phyloP scores from a whole-genome alignment of 2,888 invertebrate genomes.

The Syrphus vitripennis region DNA sequence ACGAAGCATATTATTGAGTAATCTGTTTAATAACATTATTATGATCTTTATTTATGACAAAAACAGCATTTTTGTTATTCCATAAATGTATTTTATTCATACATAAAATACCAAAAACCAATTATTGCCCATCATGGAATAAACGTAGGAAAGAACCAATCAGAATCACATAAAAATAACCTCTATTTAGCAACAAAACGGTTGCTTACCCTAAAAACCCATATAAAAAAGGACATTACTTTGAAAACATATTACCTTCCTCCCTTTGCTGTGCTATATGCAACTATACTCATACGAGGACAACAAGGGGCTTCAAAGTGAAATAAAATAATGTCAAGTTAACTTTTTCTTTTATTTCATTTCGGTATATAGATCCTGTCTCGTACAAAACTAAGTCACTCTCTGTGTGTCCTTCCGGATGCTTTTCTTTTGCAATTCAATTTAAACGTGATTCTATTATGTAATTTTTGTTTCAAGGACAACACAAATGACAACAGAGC shows the following conservation, averaged over 20 bases:
- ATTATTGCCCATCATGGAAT: neutral
- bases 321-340: constrained; percentile 21
- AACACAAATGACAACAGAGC: constrained; percentile 28
- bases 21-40: neutral
- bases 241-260: neutral
- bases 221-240: neutral
- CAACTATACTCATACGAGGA: neutral
- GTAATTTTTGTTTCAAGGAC: constrained; percentile 62
- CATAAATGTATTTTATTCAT: neutral
- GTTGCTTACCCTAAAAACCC: neutral
- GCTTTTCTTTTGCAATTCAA: constrained; percentile 50
- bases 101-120: neutral
- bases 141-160: neutral
- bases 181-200: neutral
- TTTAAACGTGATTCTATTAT: constrained; percentile 65
- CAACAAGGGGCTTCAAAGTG: constrained; percentile 4
- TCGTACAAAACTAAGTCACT: constrained; percentile 1
- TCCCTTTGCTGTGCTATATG: neutral
- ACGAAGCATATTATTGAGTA: no score
- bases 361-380: constrained; percentile 15
- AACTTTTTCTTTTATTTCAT: constrained; percentile 9
- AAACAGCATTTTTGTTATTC: neutral
- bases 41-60: neutral
- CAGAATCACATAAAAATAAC: neutral
- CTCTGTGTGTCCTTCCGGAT: constrained; percentile 29